Percentiles rank a stretch among this genome's conserved stretches.
These are phyloP conservation scores for Mormyrus hasselquistii DNA, from an alignment of 2,797 vertebrate genomes.

Conservation along the genomic window DNA sequence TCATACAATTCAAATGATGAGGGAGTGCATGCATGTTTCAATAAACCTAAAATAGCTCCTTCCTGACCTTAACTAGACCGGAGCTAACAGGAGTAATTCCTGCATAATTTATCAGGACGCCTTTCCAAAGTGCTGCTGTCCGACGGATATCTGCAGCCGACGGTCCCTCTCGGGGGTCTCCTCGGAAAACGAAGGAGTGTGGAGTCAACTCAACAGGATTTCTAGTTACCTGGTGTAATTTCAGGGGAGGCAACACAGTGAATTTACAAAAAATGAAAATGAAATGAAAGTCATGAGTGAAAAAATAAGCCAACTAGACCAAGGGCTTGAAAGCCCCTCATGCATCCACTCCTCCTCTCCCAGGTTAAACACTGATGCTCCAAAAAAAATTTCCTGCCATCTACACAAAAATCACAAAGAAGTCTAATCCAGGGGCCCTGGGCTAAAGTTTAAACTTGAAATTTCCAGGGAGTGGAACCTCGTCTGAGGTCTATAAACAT, in stretches of 20 bases:
- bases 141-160: constrained; percentile 25
- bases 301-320: not conserved
- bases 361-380: not conserved
- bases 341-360: not conserved
- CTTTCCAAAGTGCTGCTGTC: constrained; percentile 28
- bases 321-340: not conserved
- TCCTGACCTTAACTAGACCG: constrained; percentile 36
- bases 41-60: constrained; percentile 37
- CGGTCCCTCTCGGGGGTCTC: constrained; percentile 26
- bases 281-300: not conserved
- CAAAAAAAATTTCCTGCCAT: not conserved
- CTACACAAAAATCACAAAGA: not conserved
- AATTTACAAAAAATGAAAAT: not conserved
- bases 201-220: constrained; percentile 19
- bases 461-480: not conserved
- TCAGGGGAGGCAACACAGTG: not conserved
- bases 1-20: not conserved
- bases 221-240: constrained; percentile 31
- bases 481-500: not conserved
- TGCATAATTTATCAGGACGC: constrained; percentile 40
- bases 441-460: not conserved
- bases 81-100: constrained; percentile 28
- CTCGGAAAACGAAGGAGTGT: not conserved
- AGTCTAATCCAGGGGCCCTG: not conserved
- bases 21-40: constrained; percentile 27